Evolutionary conservation across 2,113 vertebrate genomes (phyloP).

Genomic region (Hippocampus guttulatus): DNA sequence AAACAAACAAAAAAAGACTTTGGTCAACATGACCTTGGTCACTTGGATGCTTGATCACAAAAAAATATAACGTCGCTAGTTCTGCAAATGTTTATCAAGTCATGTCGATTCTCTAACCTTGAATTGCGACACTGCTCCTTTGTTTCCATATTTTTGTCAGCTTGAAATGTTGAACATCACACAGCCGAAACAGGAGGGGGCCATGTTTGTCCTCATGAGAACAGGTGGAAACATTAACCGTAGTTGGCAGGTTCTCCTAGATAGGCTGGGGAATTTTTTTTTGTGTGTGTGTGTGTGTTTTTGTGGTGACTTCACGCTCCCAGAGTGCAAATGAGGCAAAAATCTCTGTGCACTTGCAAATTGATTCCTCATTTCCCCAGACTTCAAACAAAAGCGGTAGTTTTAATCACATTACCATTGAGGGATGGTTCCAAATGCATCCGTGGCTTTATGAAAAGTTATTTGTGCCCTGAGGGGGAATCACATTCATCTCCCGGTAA

Average conservation of each 20-base stretch:
- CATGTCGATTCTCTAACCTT: not conserved
- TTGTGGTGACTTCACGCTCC: slow-evolving; percentile 50
- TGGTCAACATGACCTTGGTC: no score
- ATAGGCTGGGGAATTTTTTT: slow-evolving; percentile 46
- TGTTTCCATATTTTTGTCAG: not conserved
- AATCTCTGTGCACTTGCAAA: slow-evolving; percentile 44
- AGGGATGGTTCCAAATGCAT: slow-evolving; percentile 47
- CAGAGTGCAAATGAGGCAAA: slow-evolving; percentile 43
- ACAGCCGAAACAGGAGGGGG: not conserved
- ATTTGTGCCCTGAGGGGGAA: slow-evolving; percentile 26
- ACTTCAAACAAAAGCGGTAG: slow-evolving; percentile 59
- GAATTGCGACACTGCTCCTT: not conserved
- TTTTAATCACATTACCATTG: slow-evolving; percentile 49
- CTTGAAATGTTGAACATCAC: not conserved
- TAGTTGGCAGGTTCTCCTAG: slow-evolving; percentile 56
- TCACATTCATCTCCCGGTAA: slow-evolving; percentile 14
- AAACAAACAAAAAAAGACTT: no score
- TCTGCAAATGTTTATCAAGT: not conserved
- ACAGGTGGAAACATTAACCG: slow-evolving; percentile 64
- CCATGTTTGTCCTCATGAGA: slow-evolving; percentile 41
- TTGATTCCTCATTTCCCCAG: slow-evolving; percentile 59
- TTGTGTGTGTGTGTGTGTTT: slow-evolving; percentile 27
- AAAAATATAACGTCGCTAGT: not conserved
- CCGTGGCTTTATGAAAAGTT: slow-evolving; percentile 48
- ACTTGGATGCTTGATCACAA: not conserved